Evolutionary conservation across 2,797 vertebrate genomes (phyloP).

Genomic region (Chaunax sp.): DNA sequence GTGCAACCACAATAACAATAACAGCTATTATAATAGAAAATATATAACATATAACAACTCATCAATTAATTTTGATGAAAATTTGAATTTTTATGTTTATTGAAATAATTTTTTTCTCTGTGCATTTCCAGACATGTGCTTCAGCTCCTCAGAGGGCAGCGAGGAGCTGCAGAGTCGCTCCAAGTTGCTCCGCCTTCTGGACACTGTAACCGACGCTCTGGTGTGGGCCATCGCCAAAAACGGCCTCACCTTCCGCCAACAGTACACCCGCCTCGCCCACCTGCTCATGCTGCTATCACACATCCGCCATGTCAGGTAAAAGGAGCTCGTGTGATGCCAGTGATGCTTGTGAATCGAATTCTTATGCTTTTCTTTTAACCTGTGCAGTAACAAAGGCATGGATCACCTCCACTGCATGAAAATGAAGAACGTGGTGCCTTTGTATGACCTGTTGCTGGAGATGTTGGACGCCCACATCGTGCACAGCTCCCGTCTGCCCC

Average conservation of each 20-base stretch:
- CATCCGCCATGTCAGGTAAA: constrained; percentile 89
- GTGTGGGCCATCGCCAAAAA: constrained; percentile 95
- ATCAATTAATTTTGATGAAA: too few relatives aligned
- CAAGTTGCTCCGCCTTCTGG: constrained; percentile 89
- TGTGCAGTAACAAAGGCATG: constrained; percentile 96
- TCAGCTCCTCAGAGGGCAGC: constrained; percentile 79
- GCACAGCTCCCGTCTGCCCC: constrained; percentile 85
- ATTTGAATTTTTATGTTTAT: too few relatives aligned
- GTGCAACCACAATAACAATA: too few relatives aligned
- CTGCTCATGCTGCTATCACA: constrained; percentile 97
- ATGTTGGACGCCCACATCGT: constrained; percentile 96
- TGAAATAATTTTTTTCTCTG: background rate
- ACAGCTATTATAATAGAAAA: too few relatives aligned
- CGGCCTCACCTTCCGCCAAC: constrained; percentile 89
- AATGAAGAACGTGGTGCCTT: constrained; percentile 95
- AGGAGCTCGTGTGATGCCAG: background rate
- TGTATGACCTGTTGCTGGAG: constrained; percentile 96
- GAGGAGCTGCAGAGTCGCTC: constrained; percentile 89
- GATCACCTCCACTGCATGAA: constrained; percentile 99
- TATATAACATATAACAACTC: too few relatives aligned
- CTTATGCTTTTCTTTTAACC: too few relatives aligned
- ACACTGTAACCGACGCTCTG: constrained; percentile 91
- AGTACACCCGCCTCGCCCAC: constrained; percentile 93
- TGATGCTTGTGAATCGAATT: too few relatives aligned
- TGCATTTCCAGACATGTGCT: constrained; percentile 87